Percentiles rank a stretch among this genome's conserved stretches.
Evolutionary conservation across 2,888 invertebrate genomes (phyloP).

Genomic region (Protula sp.): DNA sequence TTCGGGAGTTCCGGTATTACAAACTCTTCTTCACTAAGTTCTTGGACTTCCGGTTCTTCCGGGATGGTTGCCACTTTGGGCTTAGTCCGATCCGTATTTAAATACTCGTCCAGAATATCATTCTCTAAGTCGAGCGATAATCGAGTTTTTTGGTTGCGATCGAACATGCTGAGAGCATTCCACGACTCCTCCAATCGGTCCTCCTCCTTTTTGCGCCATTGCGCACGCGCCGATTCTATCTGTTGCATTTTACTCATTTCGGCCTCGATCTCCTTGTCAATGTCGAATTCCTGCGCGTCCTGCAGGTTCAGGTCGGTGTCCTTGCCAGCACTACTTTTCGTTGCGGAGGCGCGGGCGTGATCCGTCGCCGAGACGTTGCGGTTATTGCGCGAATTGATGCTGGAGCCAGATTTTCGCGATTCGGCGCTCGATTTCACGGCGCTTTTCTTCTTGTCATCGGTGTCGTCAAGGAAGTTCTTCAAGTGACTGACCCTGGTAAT

Average conservation of each 20-base stretch:
- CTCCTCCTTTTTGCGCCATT: slow-evolving; percentile 37
- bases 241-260: slow-evolving; percentile 40
- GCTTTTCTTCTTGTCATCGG: no score
- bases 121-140: slow-evolving; percentile 49
- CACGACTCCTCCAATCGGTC: slow-evolving; percentile 50
- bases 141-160: slow-evolving; percentile 48
- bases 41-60: slow-evolving; percentile 21
- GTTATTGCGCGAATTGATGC: no score
- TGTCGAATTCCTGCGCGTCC: slow-evolving; percentile 6
- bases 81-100: slow-evolving; percentile 24
- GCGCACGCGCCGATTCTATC: slow-evolving; percentile 40
- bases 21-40: slow-evolving; percentile 54
- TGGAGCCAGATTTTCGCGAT: no score
- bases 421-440: no score
- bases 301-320: no score
- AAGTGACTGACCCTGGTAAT: no score
- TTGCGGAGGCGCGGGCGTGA: no score
- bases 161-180: slow-evolving; percentile 50
- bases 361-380: no score
- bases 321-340: no score
- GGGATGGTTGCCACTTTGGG: slow-evolving; percentile 19
- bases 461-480: no score
- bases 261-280: slow-evolving; percentile 4
- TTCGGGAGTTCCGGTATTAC: slow-evolving; percentile 71
- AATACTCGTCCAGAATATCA: slow-evolving; percentile 45